Evolutionary conservation across 2,113 vertebrate species (phyloP), one percentile per base, ranked within the genome.

Genomic region (Grammomys dolichurus): DNA sequence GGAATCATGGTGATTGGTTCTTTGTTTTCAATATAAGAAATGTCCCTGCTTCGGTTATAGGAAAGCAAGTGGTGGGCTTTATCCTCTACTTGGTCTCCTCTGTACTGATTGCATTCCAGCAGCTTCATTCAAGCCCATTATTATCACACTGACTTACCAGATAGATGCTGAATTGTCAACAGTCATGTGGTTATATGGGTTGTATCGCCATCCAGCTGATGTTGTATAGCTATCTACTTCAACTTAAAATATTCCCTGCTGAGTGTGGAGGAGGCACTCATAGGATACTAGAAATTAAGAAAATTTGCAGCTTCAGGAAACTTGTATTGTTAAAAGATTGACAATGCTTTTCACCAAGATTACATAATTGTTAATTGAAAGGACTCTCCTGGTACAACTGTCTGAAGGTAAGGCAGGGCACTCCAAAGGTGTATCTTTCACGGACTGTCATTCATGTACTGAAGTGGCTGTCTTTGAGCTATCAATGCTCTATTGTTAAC

Each of bases 171-270:
- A 84, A 7, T 11, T 80, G 28, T 72, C 28, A 56, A 7, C 65
- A 43, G 7, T 63, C 36, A 72, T 58, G 24, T 69, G 20, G 31
- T 48, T 24, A 43, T 73, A 13, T 4, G 2, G 5, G 40, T 40
- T 33, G 28, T 6, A 13, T 10, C 1, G 2, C 51, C 56, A 58
- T 22, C 10, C 16, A 65, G 9, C 1, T 33, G 11, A 3, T 20
- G 16, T 86, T 16, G 1, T 48, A 48, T 48, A 86, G 3, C 24
- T 16, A 43, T 46, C 12, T 28, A 26, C 1, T 67, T 17, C 40
- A 26, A 48, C 11, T 33, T 26, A 63, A 67, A 86, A 13, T 48
- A 48, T 12, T 86, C 17, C 40, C 40, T 86, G 6, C 4, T 48
- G 28, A 58, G 33, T 60, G 6, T 1, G 28, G 28, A 17, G 48